A percentile compares a stretch with the other conserved stretches of the same genome.
These are phyloP conservation scores for Aphidoletes aphidimyza DNA, from an alignment of 2,888 invertebrate species.

Conservation along the genomic window DNA sequence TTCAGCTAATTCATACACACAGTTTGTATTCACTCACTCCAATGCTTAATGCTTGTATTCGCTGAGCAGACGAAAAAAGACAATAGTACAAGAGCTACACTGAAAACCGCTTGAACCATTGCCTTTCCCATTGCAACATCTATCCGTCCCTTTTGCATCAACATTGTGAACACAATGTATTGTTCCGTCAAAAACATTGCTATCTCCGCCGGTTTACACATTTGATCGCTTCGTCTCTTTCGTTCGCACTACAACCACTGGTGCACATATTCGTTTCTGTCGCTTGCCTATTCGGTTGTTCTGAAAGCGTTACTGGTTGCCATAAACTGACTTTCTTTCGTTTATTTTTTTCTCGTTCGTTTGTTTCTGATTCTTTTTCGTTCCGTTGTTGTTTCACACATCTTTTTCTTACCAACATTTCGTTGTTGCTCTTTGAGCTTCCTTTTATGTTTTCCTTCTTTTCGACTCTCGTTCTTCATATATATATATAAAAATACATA, in stretches of 20 bases:
- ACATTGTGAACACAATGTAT: background rate
- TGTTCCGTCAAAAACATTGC: background rate
- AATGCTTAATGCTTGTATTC: background rate
- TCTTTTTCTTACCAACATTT: constrained; percentile 29
- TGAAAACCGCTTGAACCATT: background rate
- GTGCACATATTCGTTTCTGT: background rate
- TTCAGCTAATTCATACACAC: background rate
- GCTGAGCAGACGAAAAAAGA: constrained; percentile 21
- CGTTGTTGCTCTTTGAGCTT: background rate
- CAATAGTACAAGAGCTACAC: background rate
- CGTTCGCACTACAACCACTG: background rate
- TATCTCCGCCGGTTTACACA: background rate
- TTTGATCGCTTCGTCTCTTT: background rate
- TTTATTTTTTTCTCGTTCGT: background rate
- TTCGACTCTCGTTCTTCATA: background rate
- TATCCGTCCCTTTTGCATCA: background rate
- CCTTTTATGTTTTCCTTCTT: background rate
- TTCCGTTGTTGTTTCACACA: background rate
- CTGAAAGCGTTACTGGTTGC: background rate
- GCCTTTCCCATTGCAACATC: background rate
- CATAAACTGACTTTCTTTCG: background rate
- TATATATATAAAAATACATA: no score
- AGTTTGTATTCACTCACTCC: background rate
- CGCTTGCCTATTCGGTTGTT: constrained; percentile 3
- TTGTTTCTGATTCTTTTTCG: background rate